Evolutionary conservation across 1,140 invertebrate species (phyloP).

Genomic region (Fopius arisanus): DNA sequence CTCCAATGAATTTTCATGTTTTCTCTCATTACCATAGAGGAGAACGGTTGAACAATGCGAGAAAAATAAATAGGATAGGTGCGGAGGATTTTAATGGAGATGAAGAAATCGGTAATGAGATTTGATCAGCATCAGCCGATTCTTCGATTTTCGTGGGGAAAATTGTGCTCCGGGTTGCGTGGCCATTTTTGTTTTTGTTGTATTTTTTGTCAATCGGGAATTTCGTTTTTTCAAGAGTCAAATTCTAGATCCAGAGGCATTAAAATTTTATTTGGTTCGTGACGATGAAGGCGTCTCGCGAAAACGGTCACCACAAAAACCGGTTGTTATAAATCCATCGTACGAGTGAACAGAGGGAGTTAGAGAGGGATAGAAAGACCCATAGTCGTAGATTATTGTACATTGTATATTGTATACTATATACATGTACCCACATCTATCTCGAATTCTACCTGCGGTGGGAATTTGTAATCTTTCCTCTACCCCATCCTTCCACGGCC

Average conservation of each 20-base stretch:
- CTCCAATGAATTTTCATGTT: not conserved
- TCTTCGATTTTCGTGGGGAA: too few relatives aligned
- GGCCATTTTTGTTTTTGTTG: too few relatives aligned
- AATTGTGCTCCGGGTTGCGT: too few relatives aligned
- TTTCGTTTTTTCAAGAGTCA: not conserved
- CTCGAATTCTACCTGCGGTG: not conserved
- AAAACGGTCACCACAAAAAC: conserved; percentile 5
- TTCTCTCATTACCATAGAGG: not conserved
- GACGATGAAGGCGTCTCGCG: not conserved
- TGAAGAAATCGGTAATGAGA: too few relatives aligned
- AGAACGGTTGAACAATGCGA: too few relatives aligned
- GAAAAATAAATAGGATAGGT: not conserved
- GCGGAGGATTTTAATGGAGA: not conserved
- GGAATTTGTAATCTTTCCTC: not conserved
- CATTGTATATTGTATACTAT: conserved; percentile 2
- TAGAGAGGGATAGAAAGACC: not conserved
- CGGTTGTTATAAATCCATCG: conserved; percentile 24
- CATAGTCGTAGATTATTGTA: conserved; percentile 15
- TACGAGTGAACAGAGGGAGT: not conserved
- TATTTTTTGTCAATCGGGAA: too few relatives aligned
- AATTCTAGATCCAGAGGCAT: not conserved
- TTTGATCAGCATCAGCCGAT: too few relatives aligned
- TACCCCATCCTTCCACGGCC: not conserved
- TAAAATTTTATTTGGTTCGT: not conserved
- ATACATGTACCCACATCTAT: conserved; percentile 19